Evolutionary conservation across 2,113 vertebrate species (phyloP), one percentile per base, ranked within the genome.

Genomic region (Myiagra hebetior): DNA sequence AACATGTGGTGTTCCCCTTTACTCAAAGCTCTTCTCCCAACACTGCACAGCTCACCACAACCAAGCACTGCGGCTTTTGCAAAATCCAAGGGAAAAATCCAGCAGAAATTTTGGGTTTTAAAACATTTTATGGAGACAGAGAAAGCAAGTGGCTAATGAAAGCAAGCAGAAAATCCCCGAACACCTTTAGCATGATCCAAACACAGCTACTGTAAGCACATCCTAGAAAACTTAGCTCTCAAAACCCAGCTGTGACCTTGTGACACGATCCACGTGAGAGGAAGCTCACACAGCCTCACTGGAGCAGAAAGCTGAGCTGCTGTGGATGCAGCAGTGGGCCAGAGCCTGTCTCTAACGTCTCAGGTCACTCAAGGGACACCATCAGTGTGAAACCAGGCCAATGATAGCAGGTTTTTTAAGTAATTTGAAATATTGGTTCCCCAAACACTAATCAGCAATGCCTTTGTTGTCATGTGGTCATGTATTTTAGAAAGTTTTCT

Each of bases 261-360:
- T 0, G 1, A 37, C 53, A 60, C 0, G 19, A 76, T 47, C 41
- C 55, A 16, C 15, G 46, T 0, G 18, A 77, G 28, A 63, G 49
- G 70, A 75, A 2, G 10, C 55, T 75, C 76, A 19, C 14, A 50
- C 68, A 53, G 18, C 88, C 83, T 67, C 89, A 69, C 28, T 63
- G 0, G 1, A 77, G 79, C 85, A 80, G 13, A 73, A 86, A 88
- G 50, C 50, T 80, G 39, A 13, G 18, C 73, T 87, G 88, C 23
- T 74, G 42, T 27, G 33, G 84, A 42, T 67, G 56, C 39, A 49
- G 23, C 3, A 21, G 56, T 53, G 56, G 50, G 46, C 50, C 64
- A 64, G 20, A 72, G 78, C 55, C 39, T 33, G 12, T 10, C 28
- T 17, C 28, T 73, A 2, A 80, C 11, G 52, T 12, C 91, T 87